Conservation (phyloP, 1,140 invertebrate genomes). For the Cardiocondyla obscurior region DNA sequence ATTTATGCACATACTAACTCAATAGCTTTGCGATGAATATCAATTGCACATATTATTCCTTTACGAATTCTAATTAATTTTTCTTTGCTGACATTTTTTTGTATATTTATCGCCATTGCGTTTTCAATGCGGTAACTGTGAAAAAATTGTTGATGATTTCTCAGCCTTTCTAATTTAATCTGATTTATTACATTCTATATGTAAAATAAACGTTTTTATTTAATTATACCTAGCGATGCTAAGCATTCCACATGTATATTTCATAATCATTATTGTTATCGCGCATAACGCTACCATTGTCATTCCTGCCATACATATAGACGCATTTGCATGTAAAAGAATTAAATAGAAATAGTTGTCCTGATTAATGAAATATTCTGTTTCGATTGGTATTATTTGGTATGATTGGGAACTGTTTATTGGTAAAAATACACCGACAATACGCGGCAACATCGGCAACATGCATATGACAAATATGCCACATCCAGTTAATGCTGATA, state of each 20-base stretch:
- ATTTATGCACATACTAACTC: not conserved
- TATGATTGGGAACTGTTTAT: not conserved
- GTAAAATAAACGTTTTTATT: too few relatives aligned
- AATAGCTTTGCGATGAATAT: slow-evolving; percentile 21
- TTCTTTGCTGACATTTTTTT: not conserved
- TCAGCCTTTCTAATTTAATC: too few relatives aligned
- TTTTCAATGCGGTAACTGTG: slow-evolving; percentile 18
- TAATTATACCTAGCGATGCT: slow-evolving; percentile 14
- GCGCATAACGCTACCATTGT: too few relatives aligned
- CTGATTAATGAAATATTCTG: not conserved
- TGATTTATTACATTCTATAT: too few relatives aligned
- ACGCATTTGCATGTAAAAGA: not conserved
- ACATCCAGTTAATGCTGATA: not conserved
- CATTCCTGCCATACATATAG: too few relatives aligned
- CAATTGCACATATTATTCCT: not conserved
- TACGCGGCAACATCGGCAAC: not conserved
- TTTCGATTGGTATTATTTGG: not conserved
- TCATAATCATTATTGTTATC: too few relatives aligned
- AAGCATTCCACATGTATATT: slow-evolving; percentile 27
- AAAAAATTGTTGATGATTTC: too few relatives aligned
- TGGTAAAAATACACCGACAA: not conserved
- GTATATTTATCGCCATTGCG: not conserved
- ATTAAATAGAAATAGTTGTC: not conserved
- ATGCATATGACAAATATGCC: not conserved
- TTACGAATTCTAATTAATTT: not conserved